Evolutionary conservation across 1,140 invertebrate species (phyloP).

Genomic region (Luehdorfia chinensis): DNA sequence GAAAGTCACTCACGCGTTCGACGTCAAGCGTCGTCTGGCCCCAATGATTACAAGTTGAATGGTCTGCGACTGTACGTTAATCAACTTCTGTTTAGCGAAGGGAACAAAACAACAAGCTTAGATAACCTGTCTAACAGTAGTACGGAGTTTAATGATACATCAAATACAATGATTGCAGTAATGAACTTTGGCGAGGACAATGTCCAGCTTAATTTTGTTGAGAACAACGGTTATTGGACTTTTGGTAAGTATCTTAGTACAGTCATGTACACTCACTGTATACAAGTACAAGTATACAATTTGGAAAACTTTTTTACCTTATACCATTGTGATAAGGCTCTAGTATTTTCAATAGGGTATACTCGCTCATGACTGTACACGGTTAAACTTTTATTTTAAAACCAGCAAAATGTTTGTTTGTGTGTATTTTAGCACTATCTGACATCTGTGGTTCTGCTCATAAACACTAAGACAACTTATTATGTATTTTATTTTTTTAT

Average conservation of each 20-base stretch:
- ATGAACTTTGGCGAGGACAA: slow-evolving; percentile 35
- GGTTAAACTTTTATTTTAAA: too few species aligned
- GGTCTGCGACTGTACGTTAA: slow-evolving; percentile 43
- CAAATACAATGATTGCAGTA: slow-evolving; percentile 26
- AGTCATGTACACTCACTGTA: too few species aligned
- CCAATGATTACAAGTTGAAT: slow-evolving; percentile 26
- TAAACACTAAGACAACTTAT: too few species aligned
- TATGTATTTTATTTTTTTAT: too few species aligned
- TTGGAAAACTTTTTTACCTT: too few species aligned
- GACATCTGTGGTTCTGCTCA: too few species aligned
- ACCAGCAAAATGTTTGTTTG: too few species aligned
- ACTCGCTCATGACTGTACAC: too few species aligned
- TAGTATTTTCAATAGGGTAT: too few species aligned
- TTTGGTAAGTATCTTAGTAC: slow-evolving; percentile 50
- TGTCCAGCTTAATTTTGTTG: slow-evolving; percentile 42
- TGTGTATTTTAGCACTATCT: too few species aligned
- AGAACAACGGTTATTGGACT: slow-evolving; percentile 53
- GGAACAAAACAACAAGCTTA: slow-evolving; percentile 18
- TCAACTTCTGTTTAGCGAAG: slow-evolving; percentile 21
- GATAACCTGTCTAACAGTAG: slow-evolving; percentile 12
- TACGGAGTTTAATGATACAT: slow-evolving; percentile 18
- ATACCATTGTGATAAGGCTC: too few species aligned
- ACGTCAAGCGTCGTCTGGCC: slow-evolving; percentile 30
- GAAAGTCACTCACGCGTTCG: slow-evolving; percentile 37
- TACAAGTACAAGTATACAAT: too few species aligned